Evolutionary conservation across 1,140 invertebrate species (phyloP).

Genomic region (Riptortus pedestris): DNA sequence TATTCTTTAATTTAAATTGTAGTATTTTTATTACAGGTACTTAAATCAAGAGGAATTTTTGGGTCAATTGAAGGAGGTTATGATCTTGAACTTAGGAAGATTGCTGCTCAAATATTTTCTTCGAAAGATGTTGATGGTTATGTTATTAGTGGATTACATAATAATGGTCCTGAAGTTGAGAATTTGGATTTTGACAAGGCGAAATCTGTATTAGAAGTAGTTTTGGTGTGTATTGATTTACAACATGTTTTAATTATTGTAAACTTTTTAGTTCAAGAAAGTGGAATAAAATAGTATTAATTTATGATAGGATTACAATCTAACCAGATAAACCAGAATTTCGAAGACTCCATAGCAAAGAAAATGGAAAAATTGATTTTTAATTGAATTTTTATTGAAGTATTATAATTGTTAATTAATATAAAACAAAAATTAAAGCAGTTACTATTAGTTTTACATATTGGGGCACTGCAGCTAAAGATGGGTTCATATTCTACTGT

Average conservation of each 20-base stretch:
- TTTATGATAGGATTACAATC: no score
- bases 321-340: no score
- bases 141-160: constrained; percentile 69
- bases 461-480: no score
- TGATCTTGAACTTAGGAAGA: constrained; percentile 44
- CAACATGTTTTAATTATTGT: constrained; percentile 1
- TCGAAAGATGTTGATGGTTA: constrained; percentile 50
- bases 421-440: no score
- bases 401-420: no score
- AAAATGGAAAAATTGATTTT: no score
- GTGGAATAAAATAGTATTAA: neutral
- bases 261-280: neutral
- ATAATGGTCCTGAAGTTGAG: constrained; percentile 50
- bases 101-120: constrained; percentile 47
- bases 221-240: constrained; percentile 43
- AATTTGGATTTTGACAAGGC: constrained; percentile 46
- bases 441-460: no score
- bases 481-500: no score
- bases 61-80: constrained; percentile 67
- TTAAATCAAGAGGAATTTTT: constrained; percentile 42
- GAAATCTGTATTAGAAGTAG: constrained; percentile 47
- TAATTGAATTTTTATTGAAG: no score
- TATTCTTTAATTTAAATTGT: neutral
- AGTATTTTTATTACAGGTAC: constrained; percentile 32
- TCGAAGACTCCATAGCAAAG: no score